phyloP scores from a whole-genome alignment of 2,797 vertebrate species.

The Taeniopygia guttata region DNA sequence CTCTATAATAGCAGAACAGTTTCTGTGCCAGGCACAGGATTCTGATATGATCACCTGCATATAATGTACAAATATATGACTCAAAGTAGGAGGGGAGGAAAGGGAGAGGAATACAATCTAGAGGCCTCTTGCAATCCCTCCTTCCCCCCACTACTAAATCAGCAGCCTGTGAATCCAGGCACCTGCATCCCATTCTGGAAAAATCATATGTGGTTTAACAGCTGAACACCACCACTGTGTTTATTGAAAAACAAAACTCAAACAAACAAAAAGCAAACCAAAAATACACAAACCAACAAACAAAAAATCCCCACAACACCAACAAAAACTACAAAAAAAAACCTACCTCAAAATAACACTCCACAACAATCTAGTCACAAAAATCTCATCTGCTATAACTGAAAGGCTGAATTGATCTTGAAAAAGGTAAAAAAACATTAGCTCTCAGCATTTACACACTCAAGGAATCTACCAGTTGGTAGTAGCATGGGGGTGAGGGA shows the following conservation, averaged over 20 bases:
- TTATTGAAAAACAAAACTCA: background rate
- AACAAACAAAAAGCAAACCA: background rate
- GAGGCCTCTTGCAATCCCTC: background rate
- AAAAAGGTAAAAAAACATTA: background rate
- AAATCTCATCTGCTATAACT: background rate
- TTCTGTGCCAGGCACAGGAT: background rate
- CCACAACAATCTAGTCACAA: background rate
- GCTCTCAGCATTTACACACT: background rate
- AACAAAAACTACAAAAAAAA: background rate
- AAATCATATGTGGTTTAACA: background rate
- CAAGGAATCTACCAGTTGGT: background rate
- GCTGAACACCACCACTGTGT: background rate
- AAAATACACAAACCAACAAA: background rate
- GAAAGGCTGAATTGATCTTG: background rate
- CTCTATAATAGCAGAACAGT: background rate
- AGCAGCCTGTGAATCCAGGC: background rate
- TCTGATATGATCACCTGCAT: background rate
- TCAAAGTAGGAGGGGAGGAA: background rate
- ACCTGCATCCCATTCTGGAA: background rate
- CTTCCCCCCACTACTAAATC: background rate
- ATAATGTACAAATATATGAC: background rate
- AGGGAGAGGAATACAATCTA: background rate
- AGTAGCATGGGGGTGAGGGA: background rate
- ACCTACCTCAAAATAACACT: background rate
- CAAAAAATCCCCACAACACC: background rate